phyloP scores from a whole-genome alignment of 2,113 vertebrate species.

The Notothenia rossii region DNA sequence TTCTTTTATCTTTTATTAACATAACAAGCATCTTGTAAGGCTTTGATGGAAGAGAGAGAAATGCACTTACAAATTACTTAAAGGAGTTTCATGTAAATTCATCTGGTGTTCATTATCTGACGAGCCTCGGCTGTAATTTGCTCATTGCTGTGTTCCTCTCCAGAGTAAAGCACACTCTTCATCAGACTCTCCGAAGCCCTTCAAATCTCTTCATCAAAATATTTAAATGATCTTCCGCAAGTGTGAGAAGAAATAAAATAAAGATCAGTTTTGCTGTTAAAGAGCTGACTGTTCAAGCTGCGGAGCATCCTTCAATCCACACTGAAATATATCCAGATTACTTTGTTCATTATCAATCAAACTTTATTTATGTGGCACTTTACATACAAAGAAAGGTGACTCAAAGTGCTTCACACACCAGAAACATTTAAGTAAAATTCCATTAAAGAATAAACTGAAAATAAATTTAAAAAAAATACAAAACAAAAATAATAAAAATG shows the following conservation, averaged over 20 bases:
- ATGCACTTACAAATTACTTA: conserved; percentile 8
- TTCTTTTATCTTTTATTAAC: conserved; percentile 6
- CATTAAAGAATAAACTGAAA: not conserved
- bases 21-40: conserved; percentile 23
- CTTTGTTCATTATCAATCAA: too few relatives aligned
- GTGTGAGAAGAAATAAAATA: not conserved
- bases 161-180: conserved; percentile 53
- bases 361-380: too few relatives aligned
- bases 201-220: conserved; percentile 38
- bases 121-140: conserved; percentile 56
- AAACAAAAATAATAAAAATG: too few relatives aligned
- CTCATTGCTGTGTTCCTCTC: conserved; percentile 40
- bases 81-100: conserved; percentile 52
- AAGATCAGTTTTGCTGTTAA: not conserved
- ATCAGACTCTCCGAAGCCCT: conserved; percentile 44
- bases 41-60: conserved; percentile 19
- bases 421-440: too few relatives aligned
- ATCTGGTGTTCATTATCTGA: conserved; percentile 60
- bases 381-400: too few relatives aligned
- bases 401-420: too few relatives aligned
- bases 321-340: conserved; percentile 1
- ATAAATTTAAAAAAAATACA: not conserved
- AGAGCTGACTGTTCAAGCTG: not conserved
- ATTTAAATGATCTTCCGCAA: conserved; percentile 52
- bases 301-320: conserved; percentile 28